These are phyloP conservation scores for Stichopus chloronotus DNA, from an alignment of 35 echinoderm and acorn worm species.

Conservation along the genomic window DNA sequence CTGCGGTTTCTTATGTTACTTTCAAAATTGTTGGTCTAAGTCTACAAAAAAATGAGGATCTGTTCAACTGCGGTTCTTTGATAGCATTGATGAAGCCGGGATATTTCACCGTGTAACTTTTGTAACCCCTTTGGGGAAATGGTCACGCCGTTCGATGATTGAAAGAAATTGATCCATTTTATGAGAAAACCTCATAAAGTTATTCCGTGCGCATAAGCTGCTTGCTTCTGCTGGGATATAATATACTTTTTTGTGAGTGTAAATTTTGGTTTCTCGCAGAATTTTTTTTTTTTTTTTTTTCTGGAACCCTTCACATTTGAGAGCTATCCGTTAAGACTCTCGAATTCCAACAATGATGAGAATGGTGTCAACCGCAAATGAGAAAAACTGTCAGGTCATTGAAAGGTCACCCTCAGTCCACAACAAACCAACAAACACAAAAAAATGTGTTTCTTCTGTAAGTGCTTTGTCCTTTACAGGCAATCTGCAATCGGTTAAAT, in stretches of 20 bases:
- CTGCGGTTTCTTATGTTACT: conserved; percentile 2
- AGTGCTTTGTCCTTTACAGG: too few relatives aligned
- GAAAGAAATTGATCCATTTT: conserved; percentile 45
- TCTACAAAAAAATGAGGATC: background rate
- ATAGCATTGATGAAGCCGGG: conserved; percentile 33
- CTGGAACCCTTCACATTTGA: too few relatives aligned
- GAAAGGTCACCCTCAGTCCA: background rate
- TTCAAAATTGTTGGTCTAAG: conserved; percentile 10
- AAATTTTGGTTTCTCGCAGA: too few relatives aligned
- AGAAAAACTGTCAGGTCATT: background rate
- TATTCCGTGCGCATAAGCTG: too few relatives aligned
- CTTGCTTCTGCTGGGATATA: too few relatives aligned
- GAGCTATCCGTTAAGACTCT: too few relatives aligned
- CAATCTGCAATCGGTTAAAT: too few relatives aligned
- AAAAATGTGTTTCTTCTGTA: too few relatives aligned
- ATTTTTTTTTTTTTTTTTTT: too few relatives aligned
- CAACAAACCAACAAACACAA: too few relatives aligned
- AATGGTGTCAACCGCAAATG: conserved; percentile 19
- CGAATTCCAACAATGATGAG: background rate
- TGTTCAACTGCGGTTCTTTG: conserved; percentile 6
- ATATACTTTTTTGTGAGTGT: too few relatives aligned
- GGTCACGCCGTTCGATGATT: conserved; percentile 27
- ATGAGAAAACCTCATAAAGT: conserved; percentile 12
- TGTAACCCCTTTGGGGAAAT: conserved; percentile 45
- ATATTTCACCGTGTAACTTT: conserved; percentile 41